phyloP scores from a whole-genome alignment of 2,113 vertebrate species.

The Tamias sibiricus region DNA sequence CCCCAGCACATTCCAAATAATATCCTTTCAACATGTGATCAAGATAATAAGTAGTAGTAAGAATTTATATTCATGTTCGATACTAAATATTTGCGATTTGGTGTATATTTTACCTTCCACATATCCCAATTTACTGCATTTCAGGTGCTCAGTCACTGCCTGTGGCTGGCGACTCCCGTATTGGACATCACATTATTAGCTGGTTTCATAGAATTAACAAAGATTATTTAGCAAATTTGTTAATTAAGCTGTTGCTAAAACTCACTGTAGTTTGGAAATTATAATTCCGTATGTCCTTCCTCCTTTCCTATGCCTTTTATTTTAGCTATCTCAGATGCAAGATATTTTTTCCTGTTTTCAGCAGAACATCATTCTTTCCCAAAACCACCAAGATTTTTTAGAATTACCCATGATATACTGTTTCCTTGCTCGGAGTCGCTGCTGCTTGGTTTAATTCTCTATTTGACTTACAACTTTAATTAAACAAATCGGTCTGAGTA shows the following conservation, averaged over 20 bases:
- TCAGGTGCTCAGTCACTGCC: not conserved
- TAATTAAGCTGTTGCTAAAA: constrained; percentile 24
- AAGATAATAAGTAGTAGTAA: not conserved
- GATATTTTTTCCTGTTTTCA: constrained; percentile 35
- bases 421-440: constrained; percentile 11
- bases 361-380: not conserved
- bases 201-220: not conserved
- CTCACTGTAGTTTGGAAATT: constrained; percentile 41
- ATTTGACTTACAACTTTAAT: constrained; percentile 60
- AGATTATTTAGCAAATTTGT: not conserved
- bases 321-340: constrained; percentile 28
- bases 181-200: not conserved
- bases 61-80: not conserved
- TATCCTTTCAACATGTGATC: constrained; percentile 13
- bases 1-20: not conserved
- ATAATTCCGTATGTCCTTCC: not conserved
- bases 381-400: constrained; percentile 32
- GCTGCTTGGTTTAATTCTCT: constrained; percentile 36
- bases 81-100: not conserved
- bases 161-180: not conserved
- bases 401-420: not conserved
- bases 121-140: not conserved
- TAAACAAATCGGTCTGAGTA: constrained; percentile 27
- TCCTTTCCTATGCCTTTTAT: not conserved
- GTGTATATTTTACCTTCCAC: not conserved